Conservation (phyloP, 2,113 vertebrate species). For the Rhegmatorhina hoffmannsi region DNA sequence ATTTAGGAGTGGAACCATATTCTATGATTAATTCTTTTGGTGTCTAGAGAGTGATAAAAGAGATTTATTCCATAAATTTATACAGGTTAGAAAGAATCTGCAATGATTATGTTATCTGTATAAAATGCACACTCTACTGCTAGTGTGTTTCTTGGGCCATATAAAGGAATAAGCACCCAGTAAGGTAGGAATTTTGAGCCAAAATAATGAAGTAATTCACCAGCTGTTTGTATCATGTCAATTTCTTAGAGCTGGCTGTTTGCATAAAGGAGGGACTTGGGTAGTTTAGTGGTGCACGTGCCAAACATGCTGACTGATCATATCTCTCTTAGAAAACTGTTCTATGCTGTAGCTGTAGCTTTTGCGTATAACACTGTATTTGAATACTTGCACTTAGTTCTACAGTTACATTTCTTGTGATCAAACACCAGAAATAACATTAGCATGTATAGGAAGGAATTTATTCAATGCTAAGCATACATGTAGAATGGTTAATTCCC, state of each 20-base stretch:
- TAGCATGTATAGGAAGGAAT: background rate
- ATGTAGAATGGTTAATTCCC: background rate
- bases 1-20: background rate
- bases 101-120: background rate
- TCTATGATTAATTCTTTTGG: background rate
- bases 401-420: background rate
- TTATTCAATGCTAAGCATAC: background rate
- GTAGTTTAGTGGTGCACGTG: background rate
- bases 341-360: background rate
- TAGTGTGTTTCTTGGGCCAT: background rate
- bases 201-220: background rate
- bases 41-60: background rate
- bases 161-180: background rate
- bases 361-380: background rate
- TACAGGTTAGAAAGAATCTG: background rate
- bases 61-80: background rate
- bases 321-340: background rate
- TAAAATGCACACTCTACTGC: background rate
- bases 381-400: background rate
- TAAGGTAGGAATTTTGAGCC: background rate
- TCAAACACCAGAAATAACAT: background rate
- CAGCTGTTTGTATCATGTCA: background rate
- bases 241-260: background rate
- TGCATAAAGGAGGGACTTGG: background rate
- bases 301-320: background rate